A percentile compares a stretch with the other conserved stretches of the same genome.
Conservation (phyloP, 2,113 vertebrate genomes). For the Sander vitreus region DNA sequence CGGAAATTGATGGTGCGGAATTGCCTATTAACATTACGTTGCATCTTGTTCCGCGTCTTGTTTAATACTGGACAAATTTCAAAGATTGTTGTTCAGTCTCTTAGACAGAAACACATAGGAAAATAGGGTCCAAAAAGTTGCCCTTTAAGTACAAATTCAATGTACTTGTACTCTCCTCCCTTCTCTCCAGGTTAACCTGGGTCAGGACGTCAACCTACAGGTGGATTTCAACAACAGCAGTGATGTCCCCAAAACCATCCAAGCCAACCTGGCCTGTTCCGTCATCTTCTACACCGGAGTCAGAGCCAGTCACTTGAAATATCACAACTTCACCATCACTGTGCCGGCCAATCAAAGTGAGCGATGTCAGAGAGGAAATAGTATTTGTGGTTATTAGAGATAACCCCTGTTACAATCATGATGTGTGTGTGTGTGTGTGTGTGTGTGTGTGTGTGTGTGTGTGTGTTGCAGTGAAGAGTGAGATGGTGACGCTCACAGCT, state of each 20-base stretch:
- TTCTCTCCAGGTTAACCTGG: slow-evolving; percentile 69
- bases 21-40: no score
- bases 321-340: slow-evolving; percentile 21
- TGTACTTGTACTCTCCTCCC: neutral
- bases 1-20: no score
- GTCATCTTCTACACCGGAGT: slow-evolving; percentile 91
- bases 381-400: neutral
- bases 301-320: slow-evolving; percentile 79
- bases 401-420: neutral
- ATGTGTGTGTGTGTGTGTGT: neutral
- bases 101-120: no score
- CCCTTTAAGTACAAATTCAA: no score
- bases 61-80: no score
- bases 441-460: neutral
- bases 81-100: no score
- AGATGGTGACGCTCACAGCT: neutral
- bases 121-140: no score
- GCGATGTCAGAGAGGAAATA: neutral
- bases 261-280: slow-evolving; percentile 77
- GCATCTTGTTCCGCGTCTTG: no score
- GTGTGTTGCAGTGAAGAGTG: neutral
- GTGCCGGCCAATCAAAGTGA: slow-evolving; percentile 57
- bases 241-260: slow-evolving; percentile 50
- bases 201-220: slow-evolving; percentile 84
- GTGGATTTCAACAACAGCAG: slow-evolving; percentile 85